These are phyloP conservation scores for Euwallacea similis DNA, from an alignment of 1,140 invertebrate species.

Conservation along the genomic window DNA sequence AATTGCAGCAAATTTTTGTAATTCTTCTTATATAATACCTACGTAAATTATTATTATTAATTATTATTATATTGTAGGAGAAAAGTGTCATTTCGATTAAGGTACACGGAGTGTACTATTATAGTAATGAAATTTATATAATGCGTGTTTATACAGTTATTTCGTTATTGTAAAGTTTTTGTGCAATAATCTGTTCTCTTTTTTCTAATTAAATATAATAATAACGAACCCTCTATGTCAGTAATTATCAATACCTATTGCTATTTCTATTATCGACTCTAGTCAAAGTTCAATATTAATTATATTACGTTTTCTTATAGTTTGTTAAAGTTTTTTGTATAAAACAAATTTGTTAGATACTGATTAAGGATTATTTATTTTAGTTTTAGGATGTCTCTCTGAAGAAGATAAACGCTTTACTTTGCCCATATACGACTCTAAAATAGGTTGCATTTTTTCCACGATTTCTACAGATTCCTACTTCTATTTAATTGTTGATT, in stretches of 20 bases:
- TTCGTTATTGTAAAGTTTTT: constrained; percentile 38
- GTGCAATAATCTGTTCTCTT: constrained; percentile 36
- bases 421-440: no score
- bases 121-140: constrained; percentile 37
- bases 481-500: background rate
- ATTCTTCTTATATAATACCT: constrained; percentile 36
- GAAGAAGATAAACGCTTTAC: no score
- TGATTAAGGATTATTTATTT: constrained; percentile 17
- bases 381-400: no score
- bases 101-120: constrained; percentile 16
- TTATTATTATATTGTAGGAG: constrained; percentile 27
- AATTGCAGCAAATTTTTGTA: constrained; percentile 40
- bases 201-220: constrained; percentile 23
- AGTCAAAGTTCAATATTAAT: constrained; percentile 1
- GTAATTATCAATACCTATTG: no score
- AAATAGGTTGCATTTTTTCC: no score
- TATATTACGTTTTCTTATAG: constrained; percentile 5
- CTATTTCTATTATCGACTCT: constrained; percentile 1
- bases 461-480: no score
- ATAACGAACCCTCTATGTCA: no score
- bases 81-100: constrained; percentile 37
- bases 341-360: constrained; percentile 21
- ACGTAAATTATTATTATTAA: constrained; percentile 26
- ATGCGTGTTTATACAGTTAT: constrained; percentile 42
- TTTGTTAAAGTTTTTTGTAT: constrained; percentile 20